These are phyloP conservation scores for Zhuqinia jingwanae DNA, from an alignment of 2,888 invertebrate genomes.

Conservation along the genomic window DNA sequence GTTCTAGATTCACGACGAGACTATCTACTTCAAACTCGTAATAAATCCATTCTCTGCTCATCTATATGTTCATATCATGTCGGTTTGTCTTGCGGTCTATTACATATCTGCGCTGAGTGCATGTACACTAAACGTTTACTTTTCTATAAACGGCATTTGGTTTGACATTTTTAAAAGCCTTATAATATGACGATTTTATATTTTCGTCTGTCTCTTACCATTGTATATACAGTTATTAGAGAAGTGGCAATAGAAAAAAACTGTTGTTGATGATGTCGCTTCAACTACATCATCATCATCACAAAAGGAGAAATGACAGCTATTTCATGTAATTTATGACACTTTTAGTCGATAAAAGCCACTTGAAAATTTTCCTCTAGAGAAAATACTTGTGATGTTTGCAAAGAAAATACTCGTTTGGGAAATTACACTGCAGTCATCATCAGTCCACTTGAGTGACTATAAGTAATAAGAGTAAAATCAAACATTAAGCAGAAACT, in stretches of 20 bases:
- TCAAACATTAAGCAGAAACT: background rate
- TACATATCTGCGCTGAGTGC: no score
- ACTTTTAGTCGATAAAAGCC: slow-evolving; percentile 32
- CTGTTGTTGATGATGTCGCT: slow-evolving; percentile 21
- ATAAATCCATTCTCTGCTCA: no score
- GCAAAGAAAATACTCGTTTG: background rate
- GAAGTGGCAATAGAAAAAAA: slow-evolving; percentile 2
- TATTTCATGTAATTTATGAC: slow-evolving; percentile 64
- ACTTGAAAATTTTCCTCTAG: slow-evolving; percentile 27
- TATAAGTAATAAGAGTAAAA: background rate
- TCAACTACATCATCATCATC: background rate
- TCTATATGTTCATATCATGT: no score
- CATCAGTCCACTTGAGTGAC: slow-evolving; percentile 4
- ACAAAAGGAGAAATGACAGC: slow-evolving; percentile 45
- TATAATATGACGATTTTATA: no score
- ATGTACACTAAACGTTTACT: no score
- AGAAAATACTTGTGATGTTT: background rate
- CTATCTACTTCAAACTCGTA: background rate
- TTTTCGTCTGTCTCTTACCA: background rate
- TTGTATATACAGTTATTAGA: no score
- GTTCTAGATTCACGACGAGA: background rate
- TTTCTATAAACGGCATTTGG: background rate
- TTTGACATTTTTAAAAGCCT: no score
- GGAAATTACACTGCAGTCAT: background rate
- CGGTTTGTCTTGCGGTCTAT: no score